These are phyloP conservation scores for Capromys pilorides DNA, from an alignment of 2,797 vertebrate species.

Conservation along the genomic window DNA sequence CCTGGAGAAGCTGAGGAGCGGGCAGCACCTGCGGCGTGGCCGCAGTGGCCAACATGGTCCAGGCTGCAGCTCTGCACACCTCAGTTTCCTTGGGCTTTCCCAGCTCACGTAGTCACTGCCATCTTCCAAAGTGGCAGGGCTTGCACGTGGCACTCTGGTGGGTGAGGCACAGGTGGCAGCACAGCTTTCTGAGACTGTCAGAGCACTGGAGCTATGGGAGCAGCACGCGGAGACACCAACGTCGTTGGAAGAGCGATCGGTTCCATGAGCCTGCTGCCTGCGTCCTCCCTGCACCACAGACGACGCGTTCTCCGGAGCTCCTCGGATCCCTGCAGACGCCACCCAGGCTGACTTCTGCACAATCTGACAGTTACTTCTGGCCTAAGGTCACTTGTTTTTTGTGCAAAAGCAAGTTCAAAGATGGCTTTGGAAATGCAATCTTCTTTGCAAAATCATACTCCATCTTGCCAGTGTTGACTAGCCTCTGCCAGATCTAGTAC, in stretches of 20 bases:
- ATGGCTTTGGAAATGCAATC: not conserved
- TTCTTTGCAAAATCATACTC: not conserved
- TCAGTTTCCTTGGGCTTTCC: not conserved
- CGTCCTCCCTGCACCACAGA: too few relatives aligned
- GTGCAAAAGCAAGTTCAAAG: not conserved
- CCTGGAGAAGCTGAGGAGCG: not conserved
- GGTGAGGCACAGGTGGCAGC: rapidly evolving
- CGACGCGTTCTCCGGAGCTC: too few relatives aligned
- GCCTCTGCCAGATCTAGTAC: not conserved
- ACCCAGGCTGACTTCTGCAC: not conserved
- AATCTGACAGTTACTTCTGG: not conserved
- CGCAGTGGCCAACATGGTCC: not conserved
- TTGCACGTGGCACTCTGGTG: not conserved
- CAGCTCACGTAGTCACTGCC: too few relatives aligned
- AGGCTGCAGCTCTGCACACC: not conserved
- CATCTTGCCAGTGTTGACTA: not conserved
- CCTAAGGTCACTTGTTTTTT: not conserved
- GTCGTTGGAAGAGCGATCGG: too few relatives aligned
- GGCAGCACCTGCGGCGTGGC: not conserved
- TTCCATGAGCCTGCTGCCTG: not conserved
- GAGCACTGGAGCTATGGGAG: not conserved
- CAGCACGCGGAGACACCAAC: not conserved
- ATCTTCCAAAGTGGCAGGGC: not conserved
- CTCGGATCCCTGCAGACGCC: not conserved
- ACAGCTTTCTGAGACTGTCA: rapidly evolving